Base-by-base conservation (phyloP, 2,888 invertebrate species). In the Oithona nana region DNA sequence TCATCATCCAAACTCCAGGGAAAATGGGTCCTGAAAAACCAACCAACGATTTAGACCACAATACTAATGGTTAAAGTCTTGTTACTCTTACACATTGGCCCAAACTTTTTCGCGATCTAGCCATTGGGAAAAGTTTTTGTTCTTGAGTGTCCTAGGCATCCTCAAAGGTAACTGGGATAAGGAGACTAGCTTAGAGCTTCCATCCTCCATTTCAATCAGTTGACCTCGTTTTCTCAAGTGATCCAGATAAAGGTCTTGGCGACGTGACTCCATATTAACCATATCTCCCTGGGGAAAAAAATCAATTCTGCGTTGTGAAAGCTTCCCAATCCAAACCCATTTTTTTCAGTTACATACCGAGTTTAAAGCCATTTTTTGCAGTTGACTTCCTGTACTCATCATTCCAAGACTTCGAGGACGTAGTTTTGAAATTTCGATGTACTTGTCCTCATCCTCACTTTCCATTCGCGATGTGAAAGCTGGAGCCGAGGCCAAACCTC, bases 161-260 rank as follows among this genome's bases (percentile, higher is more conserved):
- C 54, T 20, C 2, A 54, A 16, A 26, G 26, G 54, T 29, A 29
- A n/a, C 24, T 57, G 57, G 16, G 57, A 16, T 16, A 20, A 57
- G 30, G 57, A 57, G 3, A 57, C 57, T 2, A 57, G 29, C 28
- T 57, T 26, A 11, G 29, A 16, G 26, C 28, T 30, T 3, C 39
- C 57, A 28, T 26, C 30, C 20, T 31, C 20, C 2, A 30, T 26
- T 2, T 24, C 24, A 2, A 57, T 24, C 3, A 13, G 13, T 57
- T 57, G 57, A 20, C 57, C 57, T 28, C 57, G 6, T 20, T 29
- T 26, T n/a, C 29, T 24, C 3, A 57, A 24, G 2, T 28, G 29
- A n/a, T 20, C 20, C 29, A 57, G 13, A 29, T 57, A 57, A 30
- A 57, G 29, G 16, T 57, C 57, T n/a, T 57, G 57, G 3, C 30